These are phyloP conservation scores for Gracilinanus agilis DNA, from an alignment of 2,113 vertebrate species.

Conservation along the genomic window DNA sequence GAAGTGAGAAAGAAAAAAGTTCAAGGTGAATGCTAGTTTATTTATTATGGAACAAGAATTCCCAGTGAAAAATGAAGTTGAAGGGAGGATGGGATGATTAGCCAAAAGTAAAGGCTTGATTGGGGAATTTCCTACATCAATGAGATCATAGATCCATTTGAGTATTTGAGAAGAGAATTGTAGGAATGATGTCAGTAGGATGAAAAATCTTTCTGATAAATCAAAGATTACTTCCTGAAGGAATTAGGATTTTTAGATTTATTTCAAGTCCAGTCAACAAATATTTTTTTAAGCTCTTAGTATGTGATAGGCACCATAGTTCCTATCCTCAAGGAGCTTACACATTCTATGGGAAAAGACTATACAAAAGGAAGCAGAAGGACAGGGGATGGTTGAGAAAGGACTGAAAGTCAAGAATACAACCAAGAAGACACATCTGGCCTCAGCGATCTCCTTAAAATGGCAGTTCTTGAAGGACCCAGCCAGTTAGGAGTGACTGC, in stretches of 20 bases:
- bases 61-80: neutral
- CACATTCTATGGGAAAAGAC: neutral
- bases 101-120: neutral
- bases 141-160: neutral
- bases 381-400: neutral
- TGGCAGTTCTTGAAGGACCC: neutral
- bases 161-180: neutral
- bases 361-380: neutral
- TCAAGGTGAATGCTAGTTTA: neutral
- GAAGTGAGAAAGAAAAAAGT: neutral
- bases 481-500: neutral
- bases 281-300: neutral
- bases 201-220: neutral
- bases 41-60: neutral
- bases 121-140: neutral
- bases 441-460: neutral
- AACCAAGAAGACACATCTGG: neutral
- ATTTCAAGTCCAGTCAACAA: neutral
- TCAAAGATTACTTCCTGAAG: neutral
- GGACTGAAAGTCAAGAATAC: neutral
- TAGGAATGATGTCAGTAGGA: neutral
- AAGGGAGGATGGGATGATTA: neutral
- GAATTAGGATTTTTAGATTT: neutral
- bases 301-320: neutral
- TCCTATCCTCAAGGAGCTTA: neutral